phyloP scores from a whole-genome alignment of 2,113 vertebrate genomes.

The Erythrolamprus reginae region DNA sequence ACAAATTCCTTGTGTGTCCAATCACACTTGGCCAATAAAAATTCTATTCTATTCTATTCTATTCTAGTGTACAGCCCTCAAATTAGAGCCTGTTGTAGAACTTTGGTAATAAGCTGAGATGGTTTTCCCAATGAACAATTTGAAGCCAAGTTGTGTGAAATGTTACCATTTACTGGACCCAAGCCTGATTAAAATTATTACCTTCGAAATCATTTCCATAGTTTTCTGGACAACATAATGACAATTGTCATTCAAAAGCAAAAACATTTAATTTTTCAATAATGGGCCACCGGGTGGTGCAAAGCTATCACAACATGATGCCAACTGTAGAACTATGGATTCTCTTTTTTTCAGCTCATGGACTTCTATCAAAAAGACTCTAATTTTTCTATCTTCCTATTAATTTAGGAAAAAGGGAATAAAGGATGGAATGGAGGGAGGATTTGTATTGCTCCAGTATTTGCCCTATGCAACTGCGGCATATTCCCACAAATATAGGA shows the following conservation, averaged over 20 bases:
- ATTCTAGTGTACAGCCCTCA: neutral
- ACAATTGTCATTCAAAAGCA: neutral
- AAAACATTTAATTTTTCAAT: neutral
- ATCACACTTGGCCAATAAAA: too few species aligned
- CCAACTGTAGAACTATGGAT: fast-evolving
- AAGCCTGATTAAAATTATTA: neutral
- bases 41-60: too few species aligned
- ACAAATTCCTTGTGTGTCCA: too few species aligned
- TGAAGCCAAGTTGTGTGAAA: neutral
- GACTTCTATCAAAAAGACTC: neutral
- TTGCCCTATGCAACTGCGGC: neutral
- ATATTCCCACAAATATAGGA: neutral
- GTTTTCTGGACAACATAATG: neutral
- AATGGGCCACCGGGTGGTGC: neutral
- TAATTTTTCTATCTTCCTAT: conserved; percentile 9
- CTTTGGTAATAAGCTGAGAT: neutral
- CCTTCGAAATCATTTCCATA: neutral
- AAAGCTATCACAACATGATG: neutral
- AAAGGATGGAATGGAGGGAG: neutral
- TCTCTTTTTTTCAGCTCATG: neutral
- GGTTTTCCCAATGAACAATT: too few species aligned
- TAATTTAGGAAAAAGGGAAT: neutral
- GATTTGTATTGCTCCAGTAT: neutral
- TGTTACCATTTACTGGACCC: neutral
- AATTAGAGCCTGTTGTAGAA: neutral